Evolutionary conservation across 2,797 vertebrate species (phyloP), one percentile per base, ranked within the genome.

Genomic region (Dallia pectoralis): DNA sequence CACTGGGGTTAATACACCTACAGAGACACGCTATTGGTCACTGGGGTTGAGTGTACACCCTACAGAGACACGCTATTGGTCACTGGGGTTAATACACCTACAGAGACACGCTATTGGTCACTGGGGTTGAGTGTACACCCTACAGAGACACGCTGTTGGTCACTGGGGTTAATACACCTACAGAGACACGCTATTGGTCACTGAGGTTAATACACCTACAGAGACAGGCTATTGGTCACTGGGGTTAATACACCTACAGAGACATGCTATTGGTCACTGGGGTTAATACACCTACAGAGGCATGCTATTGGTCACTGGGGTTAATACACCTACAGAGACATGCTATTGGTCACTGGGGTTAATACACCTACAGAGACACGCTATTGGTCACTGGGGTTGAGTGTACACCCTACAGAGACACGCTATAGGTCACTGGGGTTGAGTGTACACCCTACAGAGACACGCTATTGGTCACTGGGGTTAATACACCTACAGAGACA

Each of bases 301-400:
- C n/a, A n/a, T n/a, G n/a, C n/a, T n/a, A n/a, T n/a, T 99, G 97
- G 86, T 99, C 98, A 72, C 93, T 97, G 83, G 97, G 97, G 87
- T 99, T 98, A 64, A 99, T 99, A 84, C 98, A 99, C 78, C 98
- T 99, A 79, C 4, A 78, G 68, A 15, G 48, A 44, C 40, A 3
- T 51, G 59, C n/a, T 22, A 11, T 3, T 19, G 51, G 53, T 64
- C 22, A 56, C 40, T 11, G n/a, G n/a, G n/a, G n/a, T n/a, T n/a
- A n/a, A n/a, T n/a, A n/a, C n/a, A n/a, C n/a, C n/a, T n/a, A n/a
- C n/a, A n/a, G n/a, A n/a, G n/a, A n/a, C n/a, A n/a, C n/a, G n/a
- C n/a, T n/a, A n/a, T n/a, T 99, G 97, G 86, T 99, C 98, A 72
- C 93, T 97, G 83, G 97, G 97, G 87, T 99, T 98, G 64, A 99